Evolutionary conservation across 2,797 vertebrate genomes (phyloP).

Genomic region (Poecile montanus): DNA sequence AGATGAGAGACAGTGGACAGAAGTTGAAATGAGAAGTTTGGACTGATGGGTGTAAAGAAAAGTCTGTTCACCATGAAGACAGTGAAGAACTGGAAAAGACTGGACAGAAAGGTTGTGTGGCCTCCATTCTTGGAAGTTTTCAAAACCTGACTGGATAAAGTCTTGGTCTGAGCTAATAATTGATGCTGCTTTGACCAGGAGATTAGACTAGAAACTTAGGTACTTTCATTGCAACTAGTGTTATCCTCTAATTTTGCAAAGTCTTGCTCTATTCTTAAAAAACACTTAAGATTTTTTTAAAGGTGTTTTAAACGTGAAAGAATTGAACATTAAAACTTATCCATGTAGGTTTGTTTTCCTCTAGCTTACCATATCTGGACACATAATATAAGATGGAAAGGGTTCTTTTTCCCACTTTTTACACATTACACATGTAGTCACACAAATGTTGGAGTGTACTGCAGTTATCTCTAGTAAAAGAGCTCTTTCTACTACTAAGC

Average conservation of each 20-base stretch:
- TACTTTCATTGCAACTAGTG: background rate
- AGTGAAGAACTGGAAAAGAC: background rate
- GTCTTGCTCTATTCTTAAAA: background rate
- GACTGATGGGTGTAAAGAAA: background rate
- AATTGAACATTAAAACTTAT: background rate
- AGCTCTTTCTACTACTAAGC: background rate
- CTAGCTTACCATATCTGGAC: background rate
- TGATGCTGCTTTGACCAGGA: background rate
- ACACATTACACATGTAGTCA: rapidly evolving
- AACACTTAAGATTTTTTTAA: background rate
- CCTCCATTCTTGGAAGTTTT: background rate
- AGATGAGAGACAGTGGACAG: rapidly evolving
- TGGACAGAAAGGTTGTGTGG: background rate
- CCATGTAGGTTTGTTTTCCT: background rate
- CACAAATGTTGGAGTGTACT: background rate
- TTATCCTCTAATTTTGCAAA: background rate
- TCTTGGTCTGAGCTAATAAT: background rate
- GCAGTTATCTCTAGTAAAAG: background rate
- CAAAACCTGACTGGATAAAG: background rate
- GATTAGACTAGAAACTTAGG: background rate
- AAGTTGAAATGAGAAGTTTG: background rate
- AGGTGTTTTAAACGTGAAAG: background rate
- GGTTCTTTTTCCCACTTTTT: background rate
- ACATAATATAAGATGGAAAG: background rate
- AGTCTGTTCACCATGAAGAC: background rate